Evolutionary conservation across 37 sponge, comb jelly and placozoan species (phyloP).

Genomic region (Cliona cf. orientalis): DNA sequence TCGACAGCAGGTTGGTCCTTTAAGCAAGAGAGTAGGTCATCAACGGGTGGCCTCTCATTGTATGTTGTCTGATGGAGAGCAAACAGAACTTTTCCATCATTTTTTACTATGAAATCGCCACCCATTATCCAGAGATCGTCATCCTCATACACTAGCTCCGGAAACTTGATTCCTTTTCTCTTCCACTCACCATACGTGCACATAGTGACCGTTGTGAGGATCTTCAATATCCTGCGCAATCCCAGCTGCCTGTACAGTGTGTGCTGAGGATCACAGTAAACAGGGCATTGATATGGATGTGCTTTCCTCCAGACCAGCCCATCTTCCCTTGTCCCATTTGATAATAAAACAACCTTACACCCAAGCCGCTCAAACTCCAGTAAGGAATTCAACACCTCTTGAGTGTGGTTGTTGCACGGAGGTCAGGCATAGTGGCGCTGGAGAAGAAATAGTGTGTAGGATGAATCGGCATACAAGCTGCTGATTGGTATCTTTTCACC

Average conservation of each 20-base stretch:
- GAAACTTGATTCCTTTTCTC: not conserved
- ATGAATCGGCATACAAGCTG: too few species aligned
- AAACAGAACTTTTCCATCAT: not conserved
- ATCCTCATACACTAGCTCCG: not conserved
- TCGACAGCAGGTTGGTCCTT: not conserved
- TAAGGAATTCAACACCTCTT: not conserved
- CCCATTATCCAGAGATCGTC: slow-evolving; percentile 7
- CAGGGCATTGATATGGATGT: too few species aligned
- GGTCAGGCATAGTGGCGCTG: not conserved
- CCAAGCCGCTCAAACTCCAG: not conserved
- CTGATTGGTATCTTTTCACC: too few species aligned
- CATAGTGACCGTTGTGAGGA: not conserved
- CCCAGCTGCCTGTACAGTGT: not conserved
- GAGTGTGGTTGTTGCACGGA: not conserved
- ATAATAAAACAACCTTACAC: not conserved
- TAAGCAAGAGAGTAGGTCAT: not conserved
- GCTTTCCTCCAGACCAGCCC: not conserved
- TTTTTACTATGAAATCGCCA: not conserved
- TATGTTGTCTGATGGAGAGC: not conserved
- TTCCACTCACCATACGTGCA: not conserved
- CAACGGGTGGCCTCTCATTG: not conserved
- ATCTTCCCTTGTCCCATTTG: not conserved
- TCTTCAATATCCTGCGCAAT: not conserved
- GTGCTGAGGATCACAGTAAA: not conserved
- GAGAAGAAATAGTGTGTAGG: slow-evolving; percentile 3